These are phyloP conservation scores for Mus minutoides DNA, from an alignment of 2,797 vertebrate species.

Conservation along the genomic window DNA sequence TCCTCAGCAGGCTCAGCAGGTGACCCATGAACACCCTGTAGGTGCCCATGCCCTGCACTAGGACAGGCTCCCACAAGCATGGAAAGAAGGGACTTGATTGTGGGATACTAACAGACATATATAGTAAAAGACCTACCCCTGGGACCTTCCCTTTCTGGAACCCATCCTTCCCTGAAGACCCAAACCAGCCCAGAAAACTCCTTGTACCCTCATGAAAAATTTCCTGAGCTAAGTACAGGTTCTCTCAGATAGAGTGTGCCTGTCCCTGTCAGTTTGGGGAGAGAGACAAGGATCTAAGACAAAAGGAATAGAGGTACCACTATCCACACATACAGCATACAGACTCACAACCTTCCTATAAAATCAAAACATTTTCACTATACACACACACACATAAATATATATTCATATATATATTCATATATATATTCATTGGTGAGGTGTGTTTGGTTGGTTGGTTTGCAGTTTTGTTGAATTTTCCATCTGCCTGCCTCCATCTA, in stretches of 20 bases:
- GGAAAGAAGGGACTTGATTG: not conserved
- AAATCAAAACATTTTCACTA: not conserved
- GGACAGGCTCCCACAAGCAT: not conserved
- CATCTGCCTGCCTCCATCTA: not conserved
- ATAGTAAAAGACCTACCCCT: not conserved
- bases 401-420: no score
- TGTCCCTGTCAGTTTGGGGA: not conserved
- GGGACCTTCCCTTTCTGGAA: no score
- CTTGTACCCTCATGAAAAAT: not conserved
- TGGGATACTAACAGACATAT: not conserved
- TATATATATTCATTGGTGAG: not conserved
- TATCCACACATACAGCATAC: not conserved
- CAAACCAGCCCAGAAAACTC: not conserved
- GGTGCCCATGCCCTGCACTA: not conserved
- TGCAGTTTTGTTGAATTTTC: not conserved
- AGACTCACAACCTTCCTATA: not conserved
- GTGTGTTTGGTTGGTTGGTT: not conserved
- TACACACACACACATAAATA: no score
- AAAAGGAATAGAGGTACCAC: not conserved
- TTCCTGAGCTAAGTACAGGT: not conserved
- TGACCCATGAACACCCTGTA: not conserved
- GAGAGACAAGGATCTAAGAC: no score
- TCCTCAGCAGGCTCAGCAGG: not conserved
- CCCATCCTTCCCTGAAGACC: not conserved
- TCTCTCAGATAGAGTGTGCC: not conserved